phyloP scores from a whole-genome alignment of 2,888 invertebrate genomes.

The Spilarctia lutea region DNA sequence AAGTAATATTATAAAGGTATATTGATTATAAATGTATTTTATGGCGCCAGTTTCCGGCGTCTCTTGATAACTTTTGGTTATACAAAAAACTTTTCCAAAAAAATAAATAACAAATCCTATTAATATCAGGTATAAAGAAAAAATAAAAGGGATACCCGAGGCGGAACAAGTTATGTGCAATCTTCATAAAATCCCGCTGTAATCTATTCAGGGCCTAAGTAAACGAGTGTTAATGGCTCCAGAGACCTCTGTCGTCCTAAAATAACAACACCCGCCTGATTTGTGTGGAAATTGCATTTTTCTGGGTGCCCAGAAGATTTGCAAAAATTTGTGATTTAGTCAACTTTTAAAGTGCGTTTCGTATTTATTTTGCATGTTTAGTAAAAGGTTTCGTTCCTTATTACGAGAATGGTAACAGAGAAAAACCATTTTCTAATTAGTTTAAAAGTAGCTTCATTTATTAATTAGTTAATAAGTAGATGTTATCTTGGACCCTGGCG shows the following conservation, averaged over 20 bases:
- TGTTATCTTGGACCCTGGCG: too few species aligned
- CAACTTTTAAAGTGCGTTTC: conserved; percentile 3
- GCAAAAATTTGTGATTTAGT: conserved; percentile 18
- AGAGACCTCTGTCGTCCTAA: conserved; percentile 44
- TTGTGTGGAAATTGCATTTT: conserved; percentile 43
- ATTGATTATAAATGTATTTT: too few species aligned
- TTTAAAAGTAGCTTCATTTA: too few species aligned
- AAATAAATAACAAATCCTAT: background rate
- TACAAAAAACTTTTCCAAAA: background rate
- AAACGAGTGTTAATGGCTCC: conserved; percentile 53
- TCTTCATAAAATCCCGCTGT: conserved; percentile 47
- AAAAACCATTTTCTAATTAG: background rate
- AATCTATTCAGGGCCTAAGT: conserved; percentile 58
- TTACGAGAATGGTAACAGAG: background rate
- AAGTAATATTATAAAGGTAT: too few species aligned
- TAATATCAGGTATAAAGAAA: conserved; percentile 6
- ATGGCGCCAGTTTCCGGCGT: too few species aligned
- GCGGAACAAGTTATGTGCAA: conserved; percentile 37
- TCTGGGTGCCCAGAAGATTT: conserved; percentile 1
- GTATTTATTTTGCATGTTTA: background rate
- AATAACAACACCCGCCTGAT: conserved; percentile 53
- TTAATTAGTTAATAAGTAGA: too few species aligned
- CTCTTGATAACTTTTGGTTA: too few species aligned
- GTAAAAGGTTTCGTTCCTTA: background rate
- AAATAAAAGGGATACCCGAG: background rate